Conservation (phyloP, 1,140 invertebrate genomes). For the Leptopilina clavipes region DNA sequence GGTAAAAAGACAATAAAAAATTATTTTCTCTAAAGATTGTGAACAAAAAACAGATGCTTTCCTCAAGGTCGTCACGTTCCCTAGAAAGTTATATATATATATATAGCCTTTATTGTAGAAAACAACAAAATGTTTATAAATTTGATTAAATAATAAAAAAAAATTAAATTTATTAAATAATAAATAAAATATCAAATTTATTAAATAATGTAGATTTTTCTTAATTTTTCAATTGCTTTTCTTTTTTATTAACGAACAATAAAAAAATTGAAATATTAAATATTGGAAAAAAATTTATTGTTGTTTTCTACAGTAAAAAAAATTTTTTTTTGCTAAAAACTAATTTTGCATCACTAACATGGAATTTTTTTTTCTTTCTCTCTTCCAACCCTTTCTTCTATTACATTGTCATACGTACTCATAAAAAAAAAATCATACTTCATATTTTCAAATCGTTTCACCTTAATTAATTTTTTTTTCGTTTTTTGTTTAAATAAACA, state of each 20-base stretch:
- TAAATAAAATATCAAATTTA: no score
- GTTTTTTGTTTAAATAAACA: no score
- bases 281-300: neutral
- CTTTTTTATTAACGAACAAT: no score
- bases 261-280: neutral
- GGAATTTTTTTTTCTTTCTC: neutral
- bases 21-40: neutral
- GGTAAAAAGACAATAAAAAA: neutral
- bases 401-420: neutral
- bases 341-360: constrained; percentile 4
- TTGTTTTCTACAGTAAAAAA: neutral
- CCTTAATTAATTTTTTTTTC: neutral
- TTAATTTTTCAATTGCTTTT: no score
- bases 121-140: neutral
- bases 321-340: neutral
- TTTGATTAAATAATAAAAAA: neutral
- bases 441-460: neutral
- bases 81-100: neutral
- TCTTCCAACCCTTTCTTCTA: neutral
- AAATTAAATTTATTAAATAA: neutral
- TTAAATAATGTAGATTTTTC: no score
- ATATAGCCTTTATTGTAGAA: neutral
- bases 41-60: neutral
- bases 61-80: constrained; percentile 14
- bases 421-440: neutral